Conservation (phyloP, 2,797 vertebrate species). For the Hydrolagus colliei region DNA sequence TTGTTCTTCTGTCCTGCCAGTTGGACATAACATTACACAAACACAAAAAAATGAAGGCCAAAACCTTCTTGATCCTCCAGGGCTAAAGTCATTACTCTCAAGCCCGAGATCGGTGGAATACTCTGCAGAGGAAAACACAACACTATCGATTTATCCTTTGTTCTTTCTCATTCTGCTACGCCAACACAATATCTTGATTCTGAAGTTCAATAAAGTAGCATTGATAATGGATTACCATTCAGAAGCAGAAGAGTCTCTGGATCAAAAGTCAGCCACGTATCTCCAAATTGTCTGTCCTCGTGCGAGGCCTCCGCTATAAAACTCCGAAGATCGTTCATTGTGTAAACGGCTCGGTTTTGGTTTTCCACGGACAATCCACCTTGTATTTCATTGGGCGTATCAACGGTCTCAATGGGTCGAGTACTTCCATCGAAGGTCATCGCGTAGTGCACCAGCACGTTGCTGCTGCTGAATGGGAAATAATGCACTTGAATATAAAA, state of each 20-base stretch:
- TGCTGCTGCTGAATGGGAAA: conserved; percentile 50
- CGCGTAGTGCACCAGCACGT: conserved; percentile 66
- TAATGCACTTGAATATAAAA: conserved; percentile 27
- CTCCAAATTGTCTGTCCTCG: conserved; percentile 62
- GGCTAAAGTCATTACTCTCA: not conserved
- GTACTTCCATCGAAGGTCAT: conserved; percentile 71
- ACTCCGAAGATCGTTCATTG: conserved; percentile 63
- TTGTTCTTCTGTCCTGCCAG: not conserved
- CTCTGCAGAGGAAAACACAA: not conserved
- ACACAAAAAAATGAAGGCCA: not conserved
- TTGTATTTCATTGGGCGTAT: conserved; percentile 83
- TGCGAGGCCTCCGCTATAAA: conserved; percentile 63
- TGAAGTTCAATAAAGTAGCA: not conserved
- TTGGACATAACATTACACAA: not conserved
- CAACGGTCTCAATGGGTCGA: conserved; percentile 72
- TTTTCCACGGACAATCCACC: conserved; percentile 64
- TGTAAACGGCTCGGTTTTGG: conserved; percentile 64
- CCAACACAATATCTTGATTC: conserved; percentile 5
- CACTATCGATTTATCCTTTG: not conserved
- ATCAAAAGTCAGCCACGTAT: conserved; percentile 62
- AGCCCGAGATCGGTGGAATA: not conserved
- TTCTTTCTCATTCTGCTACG: not conserved
- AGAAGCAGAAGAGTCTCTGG: conserved; percentile 59
- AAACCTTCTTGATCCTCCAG: not conserved
- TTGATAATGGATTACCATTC: conserved; percentile 58